Conservation (phyloP, 2,113 vertebrate species). For the Eretmochelys imbricata region DNA sequence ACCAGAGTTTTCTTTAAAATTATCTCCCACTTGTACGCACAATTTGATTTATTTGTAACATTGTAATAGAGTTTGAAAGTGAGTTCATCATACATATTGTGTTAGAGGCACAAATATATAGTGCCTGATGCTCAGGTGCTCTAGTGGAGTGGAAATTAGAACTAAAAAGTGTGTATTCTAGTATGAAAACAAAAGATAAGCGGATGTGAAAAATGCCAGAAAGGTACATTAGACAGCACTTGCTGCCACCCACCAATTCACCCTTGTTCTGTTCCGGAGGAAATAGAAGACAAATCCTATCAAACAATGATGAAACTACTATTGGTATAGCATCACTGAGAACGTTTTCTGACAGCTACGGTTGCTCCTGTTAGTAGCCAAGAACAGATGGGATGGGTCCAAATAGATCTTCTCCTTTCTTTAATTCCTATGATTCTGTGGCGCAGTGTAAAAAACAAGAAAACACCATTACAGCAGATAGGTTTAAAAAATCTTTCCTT, state of each 20-base stretch:
- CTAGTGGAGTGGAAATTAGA: neutral
- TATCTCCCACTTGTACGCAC: neutral
- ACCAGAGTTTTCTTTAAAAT: neutral
- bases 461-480: too few species aligned
- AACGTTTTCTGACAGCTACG: too few species aligned
- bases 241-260: neutral
- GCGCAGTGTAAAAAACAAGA: too few species aligned
- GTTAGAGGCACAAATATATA: neutral
- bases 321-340: too few species aligned
- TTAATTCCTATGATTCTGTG: too few species aligned
- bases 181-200: neutral
- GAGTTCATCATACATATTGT: neutral
- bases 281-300: neutral
- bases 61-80: neutral
- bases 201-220: neutral
- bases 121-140: neutral
- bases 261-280: neutral
- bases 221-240: neutral
- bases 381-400: too few species aligned
- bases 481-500: too few species aligned
- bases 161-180: neutral
- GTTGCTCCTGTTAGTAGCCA: too few species aligned
- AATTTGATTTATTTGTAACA: neutral
- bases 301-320: neutral
- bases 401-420: too few species aligned